Base-by-base conservation (phyloP, 92 coral and sea anemone species). In the Epizoanthus stellaris region DNA sequence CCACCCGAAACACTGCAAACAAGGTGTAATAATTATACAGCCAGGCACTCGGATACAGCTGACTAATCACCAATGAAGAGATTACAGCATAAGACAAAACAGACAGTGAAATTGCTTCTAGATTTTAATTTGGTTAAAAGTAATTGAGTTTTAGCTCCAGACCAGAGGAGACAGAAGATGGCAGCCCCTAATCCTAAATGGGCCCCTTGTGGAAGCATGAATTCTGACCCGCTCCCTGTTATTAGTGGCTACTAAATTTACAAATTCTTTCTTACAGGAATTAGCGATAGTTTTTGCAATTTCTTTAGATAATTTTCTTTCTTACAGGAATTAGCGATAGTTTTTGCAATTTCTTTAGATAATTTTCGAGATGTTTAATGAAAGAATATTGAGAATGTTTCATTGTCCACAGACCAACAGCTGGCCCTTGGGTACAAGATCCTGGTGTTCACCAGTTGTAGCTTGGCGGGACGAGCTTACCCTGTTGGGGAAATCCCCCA, bases 381-480 rank as follows among this genome's bases (percentile, higher is more conserved):
- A 25, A 42, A 19, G n/a, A 43, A 20, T 6, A 30, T 30, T 59
- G 38, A 25, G 36, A 36, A 23, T 64, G 19, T 80, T 66, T 40
- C 12, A 8, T 53, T 68, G 10, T 21, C 70, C 83, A 1, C 80
- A 95, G 98, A 92, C 61, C 89, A 89, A n/a, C 91, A 91, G 56
- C 91, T 84, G 30, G 93, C 91, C 19, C 87, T 96, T 57, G 98
- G 98, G 36, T 92, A 96, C 91, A 96, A 93, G 88, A 85, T 96
- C 9, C 82, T 96, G 40, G 98, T 96, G 52, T 96, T 94, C 80
- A 92, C 91, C 89, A 96, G 98, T 82, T 92, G 98, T 70, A 90
- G 98, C 87, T 75, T 96, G 12, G 98, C 98, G 23, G 98, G 98
- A 17, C 87, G 98, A 59, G 98, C 98, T 0, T 96, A 92, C 70